Percentiles rank a stretch among this genome's conserved stretches.
Conservation (phyloP, 1,140 invertebrate species). For the Xylocopa sonorina region DNA sequence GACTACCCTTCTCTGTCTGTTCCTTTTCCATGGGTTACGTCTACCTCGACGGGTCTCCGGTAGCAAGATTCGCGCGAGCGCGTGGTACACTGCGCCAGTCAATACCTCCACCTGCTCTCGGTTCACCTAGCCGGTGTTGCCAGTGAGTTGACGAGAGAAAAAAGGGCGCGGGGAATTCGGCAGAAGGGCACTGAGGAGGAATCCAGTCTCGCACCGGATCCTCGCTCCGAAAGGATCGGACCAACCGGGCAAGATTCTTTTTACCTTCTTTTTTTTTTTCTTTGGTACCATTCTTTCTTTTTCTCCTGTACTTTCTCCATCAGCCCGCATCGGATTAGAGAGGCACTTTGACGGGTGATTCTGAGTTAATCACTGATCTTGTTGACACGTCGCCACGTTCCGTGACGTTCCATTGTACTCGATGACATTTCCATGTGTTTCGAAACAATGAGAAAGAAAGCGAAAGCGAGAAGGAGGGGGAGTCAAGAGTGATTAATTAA, state of each 20-base stretch:
- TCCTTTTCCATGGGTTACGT: conserved; percentile 1
- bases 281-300: not conserved
- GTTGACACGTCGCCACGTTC: too few species aligned
- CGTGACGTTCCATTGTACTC: not conserved
- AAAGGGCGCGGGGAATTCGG: conserved; percentile 41
- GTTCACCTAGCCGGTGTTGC: conserved; percentile 48
- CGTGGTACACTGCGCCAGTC: conserved; percentile 55
- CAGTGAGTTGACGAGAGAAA: conserved; percentile 31
- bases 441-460: not conserved
- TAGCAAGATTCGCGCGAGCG: conserved; percentile 51
- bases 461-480: too few species aligned
- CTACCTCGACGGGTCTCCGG: conserved; percentile 27
- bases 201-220: conserved; percentile 35
- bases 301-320: not conserved
- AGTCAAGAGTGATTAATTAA: not conserved
- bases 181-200: conserved; percentile 34
- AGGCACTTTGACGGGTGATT: not conserved
- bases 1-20: conserved; percentile 16
- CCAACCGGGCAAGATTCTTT: conserved; percentile 12
- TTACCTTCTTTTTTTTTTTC: not conserved
- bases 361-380: not conserved
- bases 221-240: conserved; percentile 25
- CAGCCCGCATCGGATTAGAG: not conserved
- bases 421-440: not conserved
- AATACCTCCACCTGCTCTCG: conserved; percentile 56